phyloP scores from a whole-genome alignment of 2,113 vertebrate genomes.

The Todiramphus chloris region DNA sequence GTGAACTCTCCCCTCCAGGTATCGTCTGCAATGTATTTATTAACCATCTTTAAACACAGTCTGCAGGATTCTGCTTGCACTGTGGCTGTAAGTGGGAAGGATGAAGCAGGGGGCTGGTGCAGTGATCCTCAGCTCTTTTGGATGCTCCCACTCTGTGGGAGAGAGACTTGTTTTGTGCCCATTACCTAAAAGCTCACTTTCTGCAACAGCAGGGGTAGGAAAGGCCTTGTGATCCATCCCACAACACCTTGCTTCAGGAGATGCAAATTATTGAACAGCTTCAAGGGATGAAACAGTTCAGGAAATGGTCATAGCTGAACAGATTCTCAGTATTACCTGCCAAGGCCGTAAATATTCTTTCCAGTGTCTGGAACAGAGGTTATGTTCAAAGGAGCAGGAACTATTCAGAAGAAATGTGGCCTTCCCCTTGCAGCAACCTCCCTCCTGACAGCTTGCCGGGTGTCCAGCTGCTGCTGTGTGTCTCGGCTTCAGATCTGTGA shows the following conservation, averaged over 20 bases:
- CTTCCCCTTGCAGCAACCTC: neutral
- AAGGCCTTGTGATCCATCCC: neutral
- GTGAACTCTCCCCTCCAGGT: neutral
- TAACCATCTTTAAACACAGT: slow-evolving; percentile 15
- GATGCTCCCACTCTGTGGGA: neutral
- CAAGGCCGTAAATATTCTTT: neutral
- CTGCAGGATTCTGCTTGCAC: neutral
- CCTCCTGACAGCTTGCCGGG: neutral
- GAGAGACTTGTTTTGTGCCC: neutral
- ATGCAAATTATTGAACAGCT: neutral
- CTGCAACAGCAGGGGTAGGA: neutral
- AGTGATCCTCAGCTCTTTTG: neutral
- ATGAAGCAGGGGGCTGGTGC: neutral
- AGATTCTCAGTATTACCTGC: neutral
- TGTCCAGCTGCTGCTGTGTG: slow-evolving; percentile 19
- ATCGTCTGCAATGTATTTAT: neutral
- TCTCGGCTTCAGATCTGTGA: neutral
- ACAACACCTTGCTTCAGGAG: neutral
- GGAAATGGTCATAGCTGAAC: neutral
- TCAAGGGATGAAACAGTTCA: neutral
- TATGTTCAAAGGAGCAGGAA: slow-evolving; percentile 14
- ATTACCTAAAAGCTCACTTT: neutral
- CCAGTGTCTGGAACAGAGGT: neutral
- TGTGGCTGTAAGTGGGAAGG: neutral
- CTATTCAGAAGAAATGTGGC: slow-evolving; percentile 1